Percentiles rank a stretch among this genome's conserved stretches.
phyloP scores from a whole-genome alignment of 2,797 vertebrate genomes.

The Syngnathus rostellatus region DNA sequence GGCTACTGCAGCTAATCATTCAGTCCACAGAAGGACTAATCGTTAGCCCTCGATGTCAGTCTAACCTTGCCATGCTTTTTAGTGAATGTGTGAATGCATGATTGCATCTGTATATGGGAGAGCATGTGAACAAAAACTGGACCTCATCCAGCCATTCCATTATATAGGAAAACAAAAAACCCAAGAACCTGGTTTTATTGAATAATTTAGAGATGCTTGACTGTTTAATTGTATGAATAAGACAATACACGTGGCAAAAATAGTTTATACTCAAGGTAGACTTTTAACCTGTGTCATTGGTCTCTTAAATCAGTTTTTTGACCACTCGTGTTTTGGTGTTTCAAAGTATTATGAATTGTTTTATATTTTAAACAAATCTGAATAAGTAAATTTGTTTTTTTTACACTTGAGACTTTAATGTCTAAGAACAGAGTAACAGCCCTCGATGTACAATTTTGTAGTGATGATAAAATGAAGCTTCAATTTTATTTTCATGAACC shows the following conservation, averaged over 20 bases:
- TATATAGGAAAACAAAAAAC: not conserved
- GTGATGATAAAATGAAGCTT: no score
- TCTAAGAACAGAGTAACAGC: not conserved
- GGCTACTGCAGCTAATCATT: constrained; percentile 68
- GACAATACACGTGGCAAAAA: not conserved
- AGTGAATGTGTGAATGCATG: constrained; percentile 12
- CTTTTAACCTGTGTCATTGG: not conserved
- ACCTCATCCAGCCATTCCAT: not conserved
- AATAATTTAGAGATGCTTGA: not conserved
- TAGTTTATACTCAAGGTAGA: not conserved
- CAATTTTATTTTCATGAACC: no score
- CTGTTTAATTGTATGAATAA: not conserved
- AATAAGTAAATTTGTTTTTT: no score
- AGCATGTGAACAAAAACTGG: not conserved
- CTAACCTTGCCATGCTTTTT: constrained; percentile 54
- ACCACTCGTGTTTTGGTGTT: not conserved
- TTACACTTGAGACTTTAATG: not conserved
- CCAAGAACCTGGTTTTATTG: not conserved
- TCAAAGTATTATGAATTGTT: not conserved
- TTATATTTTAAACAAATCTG: not conserved
- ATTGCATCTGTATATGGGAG: not conserved
- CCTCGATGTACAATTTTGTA: not conserved
- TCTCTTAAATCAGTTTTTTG: not conserved
- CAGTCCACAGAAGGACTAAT: constrained; percentile 61
- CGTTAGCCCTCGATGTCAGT: constrained; percentile 65